These are phyloP conservation scores for Tetramorium alpestre DNA, from an alignment of 1,140 invertebrate species.

Conservation along the genomic window DNA sequence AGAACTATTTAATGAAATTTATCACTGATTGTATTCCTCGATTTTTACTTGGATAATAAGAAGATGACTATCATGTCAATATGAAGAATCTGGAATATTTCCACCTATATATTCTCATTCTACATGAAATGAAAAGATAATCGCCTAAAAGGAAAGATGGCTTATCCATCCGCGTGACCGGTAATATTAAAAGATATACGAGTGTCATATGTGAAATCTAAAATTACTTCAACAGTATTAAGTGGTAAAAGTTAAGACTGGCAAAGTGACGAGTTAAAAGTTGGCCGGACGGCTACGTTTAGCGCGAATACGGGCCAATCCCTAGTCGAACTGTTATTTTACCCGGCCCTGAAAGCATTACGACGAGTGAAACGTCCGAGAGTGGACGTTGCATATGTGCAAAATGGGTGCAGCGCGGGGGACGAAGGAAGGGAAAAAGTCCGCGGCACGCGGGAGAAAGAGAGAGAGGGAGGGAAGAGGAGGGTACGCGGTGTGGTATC, in stretches of 20 bases:
- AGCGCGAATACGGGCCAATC: neutral
- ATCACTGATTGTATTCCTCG: neutral
- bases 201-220: neutral
- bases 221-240: neutral
- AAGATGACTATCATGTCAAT: neutral
- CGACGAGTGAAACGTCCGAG: slow-evolving; percentile 55
- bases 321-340: slow-evolving; percentile 23
- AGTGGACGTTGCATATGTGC: slow-evolving; percentile 66
- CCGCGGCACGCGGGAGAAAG: neutral
- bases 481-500: neutral
- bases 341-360: slow-evolving; percentile 53
- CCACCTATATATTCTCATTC: neutral
- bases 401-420: slow-evolving; percentile 64
- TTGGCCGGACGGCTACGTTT: neutral
- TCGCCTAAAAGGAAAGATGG: neutral
- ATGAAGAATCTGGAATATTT: neutral
- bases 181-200: neutral
- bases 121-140: neutral
- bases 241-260: neutral
- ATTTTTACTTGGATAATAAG: neutral
- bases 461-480: neutral
- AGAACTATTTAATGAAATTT: neutral
- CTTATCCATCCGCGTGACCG: neutral
- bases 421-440: slow-evolving; percentile 25
- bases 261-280: neutral